Evolutionary conservation across 2,113 vertebrate species (phyloP), one percentile per base, ranked within the genome.

Genomic region (Anoplopoma fimbria): DNA sequence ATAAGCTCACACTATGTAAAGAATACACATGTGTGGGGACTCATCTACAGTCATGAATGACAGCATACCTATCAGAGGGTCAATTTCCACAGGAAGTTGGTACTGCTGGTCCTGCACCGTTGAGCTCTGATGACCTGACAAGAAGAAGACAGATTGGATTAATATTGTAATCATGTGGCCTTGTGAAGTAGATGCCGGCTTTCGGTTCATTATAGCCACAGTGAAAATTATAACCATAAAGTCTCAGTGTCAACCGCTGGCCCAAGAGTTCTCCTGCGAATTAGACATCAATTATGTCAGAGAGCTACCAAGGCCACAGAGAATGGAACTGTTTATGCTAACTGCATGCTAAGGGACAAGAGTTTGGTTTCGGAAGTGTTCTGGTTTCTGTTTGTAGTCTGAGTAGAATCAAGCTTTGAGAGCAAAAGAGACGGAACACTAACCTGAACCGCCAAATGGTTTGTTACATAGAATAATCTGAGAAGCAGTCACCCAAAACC

Each of bases 41-140:
- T 76, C 63, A 27, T 72, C 51, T 55, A 51, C 45, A 81, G 95
- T 93, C 94, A 93, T 89, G 75, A 86, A 76, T 58, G 95, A 96
- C 93, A 96, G 91, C 94, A 93, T 96, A 99, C 98, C 98, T 97
- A 99, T 96, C 95, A 99, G 96, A 94, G 97, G 97, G 96, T 99
- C 98, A 91, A 99, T 99, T 96, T 99, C 98, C 96, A 99, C 98
- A 84, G 98, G 98, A 96, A 99, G 96, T 96, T 99, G 98, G 97
- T 98, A 99, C 95, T 97, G 97, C 96, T 99, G 97, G 94, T 99
- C 97, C 90, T 98, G 97, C 86, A 95, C 95, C 82, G 97, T 93
- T 95, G 98, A 95, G 95, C 96, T 95, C 95, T 98, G 97, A 96
- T 98, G 97, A 96, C 97, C 98, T 99, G 95, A 93, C 96, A 97